Base-by-base conservation (phyloP, 2,888 invertebrate species). In the Rhimphoctona megacephalus region DNA sequence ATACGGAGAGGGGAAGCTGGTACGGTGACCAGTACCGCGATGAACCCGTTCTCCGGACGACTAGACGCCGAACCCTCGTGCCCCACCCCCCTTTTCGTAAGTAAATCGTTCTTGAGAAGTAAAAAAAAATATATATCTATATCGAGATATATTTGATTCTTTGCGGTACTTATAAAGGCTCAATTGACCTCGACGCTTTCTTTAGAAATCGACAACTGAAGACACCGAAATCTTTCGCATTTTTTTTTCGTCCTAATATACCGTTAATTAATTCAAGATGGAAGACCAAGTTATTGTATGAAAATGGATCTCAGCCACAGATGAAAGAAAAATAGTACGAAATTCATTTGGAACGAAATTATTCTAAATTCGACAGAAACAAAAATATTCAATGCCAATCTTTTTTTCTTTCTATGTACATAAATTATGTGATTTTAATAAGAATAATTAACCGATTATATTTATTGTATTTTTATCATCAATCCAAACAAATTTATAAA, bases 1-100 rank as follows among this genome's bases (percentile, higher is more conserved):
- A 81, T 9, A 57, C 54, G 54, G 22, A 54, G 54, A 54, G 73
- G 36, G 33, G 70, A 82, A 70, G 76, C 81, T 83, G 86, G 83
- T 49, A 85, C 85, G 85, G 76, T 79, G 79, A 70, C 76, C 70
- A 64, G 83, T 64, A 86, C 85, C 76, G 64, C 77, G 79, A 83
- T 87, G 85, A 86, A 85, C 86, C 69, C 83, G 85, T 86, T 88
- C 82, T 80, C 33, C 46, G 61, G 77, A 30, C 57, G 84, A 64
- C 85, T 81, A 85, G 86, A 52, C 78, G 67, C 73, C 19, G 64
- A 30, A 36, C 39, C 25, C 49, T 25, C 72, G 19, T 57, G 46
- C 0, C 7, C 61, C 79, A 64, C 25, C 43, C n/a, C 72, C 14
- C 57, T 2, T 39, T 66, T 73, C 30, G n/a, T 54, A 39, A 72